These are phyloP conservation scores for Chlorodrepanis virens DNA, from an alignment of 2,113 vertebrate species.

Conservation along the genomic window DNA sequence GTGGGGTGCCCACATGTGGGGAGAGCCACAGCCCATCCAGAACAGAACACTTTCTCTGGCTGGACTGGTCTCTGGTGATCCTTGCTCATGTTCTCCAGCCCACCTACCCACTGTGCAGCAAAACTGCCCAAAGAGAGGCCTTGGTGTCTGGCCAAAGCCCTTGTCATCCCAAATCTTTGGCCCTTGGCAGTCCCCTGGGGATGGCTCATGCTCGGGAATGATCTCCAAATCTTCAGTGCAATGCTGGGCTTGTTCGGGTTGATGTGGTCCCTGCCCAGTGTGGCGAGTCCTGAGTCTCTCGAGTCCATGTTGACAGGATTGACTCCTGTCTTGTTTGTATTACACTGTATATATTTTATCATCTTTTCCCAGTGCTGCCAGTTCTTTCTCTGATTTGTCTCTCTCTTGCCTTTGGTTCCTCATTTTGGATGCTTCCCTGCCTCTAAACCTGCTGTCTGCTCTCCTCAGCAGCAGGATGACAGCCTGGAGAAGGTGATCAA, in stretches of 20 bases:
- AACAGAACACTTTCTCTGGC: background rate
- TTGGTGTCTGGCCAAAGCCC: background rate
- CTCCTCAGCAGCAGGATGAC: constrained; percentile 82
- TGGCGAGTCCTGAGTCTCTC: background rate
- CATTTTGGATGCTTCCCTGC: background rate
- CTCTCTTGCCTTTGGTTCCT: background rate
- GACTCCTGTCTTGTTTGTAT: background rate
- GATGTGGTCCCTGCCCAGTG: background rate
- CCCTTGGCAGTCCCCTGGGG: background rate
- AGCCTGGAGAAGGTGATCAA: constrained; percentile 96
- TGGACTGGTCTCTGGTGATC: background rate
- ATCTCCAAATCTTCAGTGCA: background rate
- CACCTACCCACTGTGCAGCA: background rate
- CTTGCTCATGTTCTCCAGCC: background rate
- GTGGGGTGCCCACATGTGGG: rapidly evolving
- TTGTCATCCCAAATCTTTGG: rapidly evolving
- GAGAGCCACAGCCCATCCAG: background rate
- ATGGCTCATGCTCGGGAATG: rapidly evolving
- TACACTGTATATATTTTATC: background rate
- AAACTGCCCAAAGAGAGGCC: background rate
- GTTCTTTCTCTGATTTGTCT: background rate
- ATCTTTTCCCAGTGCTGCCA: background rate
- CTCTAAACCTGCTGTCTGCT: background rate
- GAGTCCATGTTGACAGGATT: background rate
- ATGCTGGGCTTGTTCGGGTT: background rate